phyloP scores from a whole-genome alignment of 1,140 invertebrate genomes.

The Carcinoscorpius rotundicauda region DNA sequence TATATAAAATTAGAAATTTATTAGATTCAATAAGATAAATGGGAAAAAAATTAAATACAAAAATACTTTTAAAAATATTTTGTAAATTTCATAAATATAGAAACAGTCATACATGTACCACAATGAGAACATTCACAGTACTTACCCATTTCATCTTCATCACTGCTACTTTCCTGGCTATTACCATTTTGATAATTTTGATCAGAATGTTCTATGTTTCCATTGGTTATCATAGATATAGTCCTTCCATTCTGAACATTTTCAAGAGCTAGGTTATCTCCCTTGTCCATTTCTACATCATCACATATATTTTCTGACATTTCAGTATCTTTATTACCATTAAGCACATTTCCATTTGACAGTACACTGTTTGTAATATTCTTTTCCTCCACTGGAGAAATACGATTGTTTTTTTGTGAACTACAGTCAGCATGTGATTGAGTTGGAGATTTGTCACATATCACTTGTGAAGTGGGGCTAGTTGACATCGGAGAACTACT shows the following conservation, averaged over 20 bases:
- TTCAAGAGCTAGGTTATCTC: conserved; percentile 13
- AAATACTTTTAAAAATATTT: no score
- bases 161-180: conserved; percentile 27
- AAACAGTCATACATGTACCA: no score
- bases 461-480: no score
- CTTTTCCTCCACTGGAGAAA: conserved; percentile 37
- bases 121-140: no score
- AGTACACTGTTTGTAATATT: conserved; percentile 42
- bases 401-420: neutral
- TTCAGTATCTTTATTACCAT: conserved; percentile 24
- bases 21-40: no score
- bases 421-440: no score
- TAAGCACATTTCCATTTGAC: conserved; percentile 34
- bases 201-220: conserved; percentile 28
- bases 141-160: conserved; percentile 15
- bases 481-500: no score
- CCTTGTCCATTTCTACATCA: conserved; percentile 44
- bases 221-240: conserved; percentile 14
- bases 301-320: conserved; percentile 28
- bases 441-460: no score
- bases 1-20: no score
- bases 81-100: no score
- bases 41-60: no score
- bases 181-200: conserved; percentile 54
- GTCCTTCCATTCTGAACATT: conserved; percentile 8